These are phyloP conservation scores for Drosophila ohnishii DNA, from an alignment of 1,140 invertebrate species.

Conservation along the genomic window DNA sequence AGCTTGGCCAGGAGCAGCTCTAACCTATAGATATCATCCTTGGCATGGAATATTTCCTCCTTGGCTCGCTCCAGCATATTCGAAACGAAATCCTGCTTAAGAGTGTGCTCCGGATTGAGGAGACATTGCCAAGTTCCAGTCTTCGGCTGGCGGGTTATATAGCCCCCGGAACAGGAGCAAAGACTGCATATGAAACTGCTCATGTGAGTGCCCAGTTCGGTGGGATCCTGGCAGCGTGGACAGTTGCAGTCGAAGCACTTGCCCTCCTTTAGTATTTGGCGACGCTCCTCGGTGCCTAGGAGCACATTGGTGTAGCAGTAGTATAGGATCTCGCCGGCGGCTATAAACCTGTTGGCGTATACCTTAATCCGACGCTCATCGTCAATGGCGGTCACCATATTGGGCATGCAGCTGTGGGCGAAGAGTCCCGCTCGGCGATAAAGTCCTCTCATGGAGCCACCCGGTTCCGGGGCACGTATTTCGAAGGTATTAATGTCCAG, in stretches of 20 bases:
- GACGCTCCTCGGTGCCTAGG: conserved; percentile 87
- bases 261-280: conserved; percentile 86
- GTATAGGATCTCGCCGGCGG: conserved; percentile 86
- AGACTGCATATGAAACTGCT: conserved; percentile 87
- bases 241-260: conserved; percentile 91
- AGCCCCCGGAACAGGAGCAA: conserved; percentile 68
- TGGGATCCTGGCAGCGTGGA: conserved; percentile 86
- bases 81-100: conserved; percentile 57
- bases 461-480: conserved; percentile 84
- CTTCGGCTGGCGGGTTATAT: conserved; percentile 49
- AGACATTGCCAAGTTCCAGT: conserved; percentile 67
- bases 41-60: conserved; percentile 75
- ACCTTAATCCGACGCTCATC: conserved; percentile 86
- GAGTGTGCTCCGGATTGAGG: conserved; percentile 52
- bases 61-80: conserved; percentile 83
- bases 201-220: conserved; percentile 87
- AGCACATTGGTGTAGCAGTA: conserved; percentile 91
- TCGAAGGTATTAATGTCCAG: conserved; percentile 89
- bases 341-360: conserved; percentile 86
- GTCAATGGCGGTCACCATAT: conserved; percentile 87
- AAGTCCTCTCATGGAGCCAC: conserved; percentile 85
- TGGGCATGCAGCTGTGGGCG: conserved; percentile 87
- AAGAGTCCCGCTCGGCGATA: conserved; percentile 87
- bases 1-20: conserved; percentile 86
- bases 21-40: conserved; percentile 82